Percentiles rank a stretch among this genome's conserved stretches.
Conservation (phyloP, 2,797 vertebrate species). For the Paramormyrops hopkinsi region DNA sequence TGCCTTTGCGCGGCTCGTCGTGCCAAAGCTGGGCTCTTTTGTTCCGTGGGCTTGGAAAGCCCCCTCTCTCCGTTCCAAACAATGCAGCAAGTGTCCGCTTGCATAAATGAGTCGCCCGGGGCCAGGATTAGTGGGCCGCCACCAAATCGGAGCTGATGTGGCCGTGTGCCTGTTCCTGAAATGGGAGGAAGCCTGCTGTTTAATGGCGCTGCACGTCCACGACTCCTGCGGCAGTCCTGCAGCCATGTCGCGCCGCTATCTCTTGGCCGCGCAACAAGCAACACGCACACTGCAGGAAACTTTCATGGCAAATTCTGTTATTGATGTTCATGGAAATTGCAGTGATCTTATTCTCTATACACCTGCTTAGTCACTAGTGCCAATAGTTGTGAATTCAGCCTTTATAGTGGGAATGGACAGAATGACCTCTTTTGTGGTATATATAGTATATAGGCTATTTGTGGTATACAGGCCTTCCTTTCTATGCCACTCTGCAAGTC, state of each 20-base stretch:
- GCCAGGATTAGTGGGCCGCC: not conserved
- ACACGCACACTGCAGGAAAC: not conserved
- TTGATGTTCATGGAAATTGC: not conserved
- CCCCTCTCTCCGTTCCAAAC: constrained; percentile 6
- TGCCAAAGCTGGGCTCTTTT: constrained; percentile 4
- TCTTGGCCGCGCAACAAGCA: not conserved
- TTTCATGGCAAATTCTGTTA: not conserved
- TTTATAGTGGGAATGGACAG: not conserved
- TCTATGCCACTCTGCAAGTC: not conserved
- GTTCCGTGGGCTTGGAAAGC: not conserved
- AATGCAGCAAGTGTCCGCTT: constrained; percentile 19
- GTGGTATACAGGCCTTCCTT: not conserved
- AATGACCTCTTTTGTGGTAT: not conserved
- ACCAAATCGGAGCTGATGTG: not conserved
- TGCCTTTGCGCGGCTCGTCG: not conserved
- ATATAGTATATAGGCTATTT: not conserved
- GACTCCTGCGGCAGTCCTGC: not conserved
- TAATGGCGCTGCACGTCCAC: not conserved
- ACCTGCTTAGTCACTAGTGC: not conserved
- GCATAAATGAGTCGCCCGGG: constrained; percentile 19
- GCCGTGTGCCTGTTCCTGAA: not conserved
- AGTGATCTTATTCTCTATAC: not conserved
- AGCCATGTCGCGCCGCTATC: not conserved
- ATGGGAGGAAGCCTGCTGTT: not conserved
- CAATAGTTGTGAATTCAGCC: not conserved